Evolutionary conservation across 2,113 vertebrate genomes (phyloP).

Genomic region (Pogonocichla stellata): DNA sequence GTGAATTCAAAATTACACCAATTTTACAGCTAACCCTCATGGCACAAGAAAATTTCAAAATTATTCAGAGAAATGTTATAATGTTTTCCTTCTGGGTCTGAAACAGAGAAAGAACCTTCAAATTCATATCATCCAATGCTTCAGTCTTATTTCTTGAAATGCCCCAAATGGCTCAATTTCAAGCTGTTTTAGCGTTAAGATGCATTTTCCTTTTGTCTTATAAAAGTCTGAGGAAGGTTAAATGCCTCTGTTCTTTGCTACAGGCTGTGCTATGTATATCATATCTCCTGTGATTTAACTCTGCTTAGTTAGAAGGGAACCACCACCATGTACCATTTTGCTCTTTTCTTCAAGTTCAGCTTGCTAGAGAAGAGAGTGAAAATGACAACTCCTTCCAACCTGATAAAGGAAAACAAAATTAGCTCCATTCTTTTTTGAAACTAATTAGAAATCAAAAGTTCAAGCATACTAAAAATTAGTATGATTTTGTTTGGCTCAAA

Average conservation of each 20-base stretch:
- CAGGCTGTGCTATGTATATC: not conserved
- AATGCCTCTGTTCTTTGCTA: not conserved
- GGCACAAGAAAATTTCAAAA: conserved; percentile 17
- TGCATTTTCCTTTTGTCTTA: conserved; percentile 10
- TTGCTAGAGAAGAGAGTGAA: not conserved
- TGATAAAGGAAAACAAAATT: not conserved
- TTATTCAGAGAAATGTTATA: not conserved
- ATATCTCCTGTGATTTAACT: conserved; percentile 17
- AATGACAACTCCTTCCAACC: not conserved
- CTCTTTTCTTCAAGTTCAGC: not conserved
- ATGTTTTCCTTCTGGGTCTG: not conserved
- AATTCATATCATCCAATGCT: not conserved
- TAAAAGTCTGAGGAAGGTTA: conserved; percentile 10
- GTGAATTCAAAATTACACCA: not conserved
- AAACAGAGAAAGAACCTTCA: not conserved
- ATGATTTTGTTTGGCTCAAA: not conserved
- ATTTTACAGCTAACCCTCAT: not conserved
- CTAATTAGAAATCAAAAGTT: not conserved
- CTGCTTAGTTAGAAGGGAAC: not conserved
- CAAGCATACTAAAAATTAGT: not conserved
- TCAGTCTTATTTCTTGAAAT: not conserved
- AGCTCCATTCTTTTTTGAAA: not conserved
- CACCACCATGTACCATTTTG: not conserved
- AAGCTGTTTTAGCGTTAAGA: not conserved
- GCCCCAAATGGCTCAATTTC: not conserved